Base-by-base conservation (phyloP, 2,888 invertebrate genomes). In the Ophraella communa region DNA sequence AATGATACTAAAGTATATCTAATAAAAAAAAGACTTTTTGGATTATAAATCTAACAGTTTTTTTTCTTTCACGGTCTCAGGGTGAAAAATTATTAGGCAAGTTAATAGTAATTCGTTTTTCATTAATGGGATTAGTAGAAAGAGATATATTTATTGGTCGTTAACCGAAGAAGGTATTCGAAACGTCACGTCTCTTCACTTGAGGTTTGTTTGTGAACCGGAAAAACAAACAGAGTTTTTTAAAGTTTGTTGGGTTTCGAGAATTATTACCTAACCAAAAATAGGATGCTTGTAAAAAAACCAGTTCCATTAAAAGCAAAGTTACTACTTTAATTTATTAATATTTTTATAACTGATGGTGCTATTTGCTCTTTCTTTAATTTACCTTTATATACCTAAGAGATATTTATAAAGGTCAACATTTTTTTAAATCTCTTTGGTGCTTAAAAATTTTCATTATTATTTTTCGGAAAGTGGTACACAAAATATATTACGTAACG, bases 51-150 rank as follows among this genome's bases (percentile, higher is more conserved):
- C 39, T 17, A n/a, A 14, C 42, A 11, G 42, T 27, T 44, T 44
- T 56, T 44, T 56, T 35, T 23, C 18, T n/a, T n/a, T 18, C 33
- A 33, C 51, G 2, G 18, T 33, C 39, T 14, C 14, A 1, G 7
- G 39, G 39, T 39, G 65, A 56, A 65, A 63, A 65, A 65, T 65
- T 65, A 67, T 63, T 65, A 44, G 64, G 60, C 60, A 67, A 67
- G 59, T 67, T 67, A 56, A 62, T 59, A 57, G 65, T 60, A 65
- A 67, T 67, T 67, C 63, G 67, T 67, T 65, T 65, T 65, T 67
- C 67, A 67, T 67, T 67, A 67, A 67, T 65, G 60, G 67, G 56
- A 62, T 62, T 56, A 62, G 62, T 4, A 33, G 47, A 27, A 44
- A 27, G 52, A 56, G 51, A 65, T 65, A 65, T 67, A 67, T 62